Evolutionary conservation across 2,113 vertebrate species (phyloP).

Genomic region (Neogale vison): DNA sequence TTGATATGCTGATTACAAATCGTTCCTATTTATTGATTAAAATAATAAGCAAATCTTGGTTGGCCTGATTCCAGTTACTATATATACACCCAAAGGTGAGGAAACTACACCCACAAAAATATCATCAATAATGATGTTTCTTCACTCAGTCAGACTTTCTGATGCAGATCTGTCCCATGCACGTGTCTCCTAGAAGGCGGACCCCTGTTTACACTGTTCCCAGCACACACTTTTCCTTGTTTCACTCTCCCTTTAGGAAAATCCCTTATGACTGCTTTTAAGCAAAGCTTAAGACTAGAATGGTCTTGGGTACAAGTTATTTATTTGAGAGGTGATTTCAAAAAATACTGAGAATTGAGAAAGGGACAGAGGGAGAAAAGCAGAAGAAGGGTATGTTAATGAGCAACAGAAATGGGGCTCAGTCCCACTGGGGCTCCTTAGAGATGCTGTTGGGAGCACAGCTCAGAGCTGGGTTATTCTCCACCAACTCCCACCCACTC

Average conservation of each 20-base stretch:
- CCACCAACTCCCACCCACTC: background rate
- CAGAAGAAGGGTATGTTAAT: background rate
- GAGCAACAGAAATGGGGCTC: background rate
- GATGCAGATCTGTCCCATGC: background rate
- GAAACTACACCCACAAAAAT: conserved; percentile 41
- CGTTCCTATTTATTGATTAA: conserved; percentile 64
- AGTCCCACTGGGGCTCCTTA: background rate
- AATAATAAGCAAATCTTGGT: conserved; percentile 60
- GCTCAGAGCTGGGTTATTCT: background rate
- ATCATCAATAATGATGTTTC: conserved; percentile 38
- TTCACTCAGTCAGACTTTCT: conserved; percentile 26
- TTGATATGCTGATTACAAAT: conserved; percentile 69
- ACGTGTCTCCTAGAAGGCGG: background rate
- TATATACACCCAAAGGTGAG: conserved; percentile 50
- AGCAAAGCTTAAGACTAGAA: background rate
- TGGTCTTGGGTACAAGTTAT: background rate
- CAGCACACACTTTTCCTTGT: background rate
- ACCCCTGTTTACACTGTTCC: background rate
- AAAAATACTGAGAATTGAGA: background rate
- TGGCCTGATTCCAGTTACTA: conserved; percentile 66
- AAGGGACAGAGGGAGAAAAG: background rate
- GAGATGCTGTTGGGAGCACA: background rate
- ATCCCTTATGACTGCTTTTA: background rate
- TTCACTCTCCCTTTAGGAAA: background rate
- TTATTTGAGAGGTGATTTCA: background rate